phyloP scores from a whole-genome alignment of 2,797 vertebrate species.

The Propithecus deckenii region DNA sequence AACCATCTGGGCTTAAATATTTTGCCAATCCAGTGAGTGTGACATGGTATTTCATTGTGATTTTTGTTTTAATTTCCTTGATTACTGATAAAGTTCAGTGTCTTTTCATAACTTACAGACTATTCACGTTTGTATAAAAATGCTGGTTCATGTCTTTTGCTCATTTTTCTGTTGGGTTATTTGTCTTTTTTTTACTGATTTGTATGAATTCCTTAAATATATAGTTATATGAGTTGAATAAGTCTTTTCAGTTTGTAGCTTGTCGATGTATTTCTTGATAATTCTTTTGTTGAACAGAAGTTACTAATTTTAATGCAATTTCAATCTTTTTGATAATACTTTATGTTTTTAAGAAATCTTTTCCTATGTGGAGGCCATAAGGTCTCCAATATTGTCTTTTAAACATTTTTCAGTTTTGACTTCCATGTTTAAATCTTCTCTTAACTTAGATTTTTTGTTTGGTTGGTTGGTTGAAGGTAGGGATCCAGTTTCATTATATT shows the following conservation, averaged over 20 bases:
- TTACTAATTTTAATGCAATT: neutral
- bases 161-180: neutral
- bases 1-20: neutral
- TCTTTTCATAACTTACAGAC: conserved; percentile 3
- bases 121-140: conserved; percentile 31
- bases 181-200: neutral
- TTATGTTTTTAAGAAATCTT: neutral
- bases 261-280: neutral
- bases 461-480: neutral
- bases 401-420: neutral
- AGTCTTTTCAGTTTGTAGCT: conserved; percentile 16
- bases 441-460: neutral
- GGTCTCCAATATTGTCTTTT: neutral
- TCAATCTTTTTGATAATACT: neutral
- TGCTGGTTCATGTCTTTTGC: neutral
- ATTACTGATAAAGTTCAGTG: neutral
- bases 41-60: neutral
- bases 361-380: neutral
- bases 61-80: neutral
- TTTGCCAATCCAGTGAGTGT: neutral
- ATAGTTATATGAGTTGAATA: neutral
- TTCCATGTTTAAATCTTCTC: neutral
- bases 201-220: conserved; percentile 21
- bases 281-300: conserved; percentile 23
- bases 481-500: neutral